Evolutionary conservation across 2,888 invertebrate genomes (phyloP).

Genomic region (Taphrorychus bicolor): DNA sequence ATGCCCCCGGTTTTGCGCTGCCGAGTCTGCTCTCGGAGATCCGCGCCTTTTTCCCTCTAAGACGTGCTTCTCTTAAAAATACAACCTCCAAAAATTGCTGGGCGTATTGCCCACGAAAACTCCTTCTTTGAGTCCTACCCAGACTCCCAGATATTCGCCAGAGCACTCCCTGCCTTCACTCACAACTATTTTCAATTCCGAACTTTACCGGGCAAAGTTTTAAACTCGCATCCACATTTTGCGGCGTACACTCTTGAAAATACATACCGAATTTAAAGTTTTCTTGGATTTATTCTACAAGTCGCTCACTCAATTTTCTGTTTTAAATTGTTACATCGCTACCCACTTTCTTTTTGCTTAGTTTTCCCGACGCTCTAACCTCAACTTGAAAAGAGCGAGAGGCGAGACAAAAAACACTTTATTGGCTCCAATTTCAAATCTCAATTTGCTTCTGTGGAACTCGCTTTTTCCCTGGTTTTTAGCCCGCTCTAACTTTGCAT

Average conservation of each 20-base stretch:
- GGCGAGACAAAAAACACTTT: too few species aligned
- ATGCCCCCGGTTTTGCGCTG: constrained; percentile 54
- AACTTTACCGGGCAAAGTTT: constrained; percentile 9
- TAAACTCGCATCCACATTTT: not conserved
- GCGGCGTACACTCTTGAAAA: not conserved
- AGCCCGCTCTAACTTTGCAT: too few species aligned
- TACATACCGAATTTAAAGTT: not conserved
- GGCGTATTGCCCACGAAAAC: not conserved
- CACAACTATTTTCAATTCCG: constrained; percentile 8
- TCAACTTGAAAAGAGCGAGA: too few species aligned
- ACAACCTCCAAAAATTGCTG: constrained; percentile 25
- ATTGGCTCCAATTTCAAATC: too few species aligned
- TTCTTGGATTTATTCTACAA: too few species aligned
- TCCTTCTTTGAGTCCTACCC: not conserved
- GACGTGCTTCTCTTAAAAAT: constrained; percentile 33
- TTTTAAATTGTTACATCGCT: too few species aligned
- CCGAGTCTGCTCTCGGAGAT: constrained; percentile 56
- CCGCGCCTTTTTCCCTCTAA: constrained; percentile 46
- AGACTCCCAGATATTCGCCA: not conserved
- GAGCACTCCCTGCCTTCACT: not conserved
- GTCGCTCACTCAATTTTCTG: too few species aligned
- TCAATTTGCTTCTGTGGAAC: too few species aligned
- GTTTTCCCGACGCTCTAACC: too few species aligned
- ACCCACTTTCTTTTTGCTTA: too few species aligned
- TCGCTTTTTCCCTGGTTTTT: too few species aligned